Evolutionary conservation across 2,888 invertebrate species (phyloP).

Genomic region (Pandemis cinnamomeana): DNA sequence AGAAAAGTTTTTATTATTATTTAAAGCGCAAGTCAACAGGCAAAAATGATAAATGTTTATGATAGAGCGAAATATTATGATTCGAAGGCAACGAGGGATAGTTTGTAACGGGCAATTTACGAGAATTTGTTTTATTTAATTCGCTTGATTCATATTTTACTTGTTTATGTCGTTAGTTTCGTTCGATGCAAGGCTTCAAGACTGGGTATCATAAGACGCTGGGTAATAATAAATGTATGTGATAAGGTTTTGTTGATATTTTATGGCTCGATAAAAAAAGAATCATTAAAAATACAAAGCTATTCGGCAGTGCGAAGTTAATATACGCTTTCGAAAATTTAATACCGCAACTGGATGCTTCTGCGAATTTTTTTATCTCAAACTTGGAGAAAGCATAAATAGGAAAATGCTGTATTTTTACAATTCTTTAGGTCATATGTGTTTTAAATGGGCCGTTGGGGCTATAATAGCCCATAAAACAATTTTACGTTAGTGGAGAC

Average conservation of each 20-base stretch:
- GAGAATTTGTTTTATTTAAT: too few species aligned
- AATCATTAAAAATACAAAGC: background rate
- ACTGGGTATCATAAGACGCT: too few species aligned
- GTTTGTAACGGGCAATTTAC: too few species aligned
- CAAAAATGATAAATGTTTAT: too few species aligned
- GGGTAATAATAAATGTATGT: background rate
- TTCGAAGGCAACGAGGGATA: too few species aligned
- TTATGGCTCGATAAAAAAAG: background rate
- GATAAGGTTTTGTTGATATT: background rate
- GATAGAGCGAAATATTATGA: too few species aligned
- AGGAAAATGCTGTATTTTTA: conserved; percentile 42
- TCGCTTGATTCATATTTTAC: too few species aligned
- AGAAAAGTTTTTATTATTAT: conserved; percentile 5
- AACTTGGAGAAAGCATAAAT: conserved; percentile 22
- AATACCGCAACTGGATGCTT: conserved; percentile 11
- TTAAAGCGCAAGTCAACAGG: background rate
- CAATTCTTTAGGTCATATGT: conserved; percentile 49
- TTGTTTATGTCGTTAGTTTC: background rate
- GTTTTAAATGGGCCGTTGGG: conserved; percentile 59
- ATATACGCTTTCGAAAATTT: conserved; percentile 31
- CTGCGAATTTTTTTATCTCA: conserved; percentile 3
- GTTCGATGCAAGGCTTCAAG: background rate
- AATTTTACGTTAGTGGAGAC: conserved; percentile 63
- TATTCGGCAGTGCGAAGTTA: background rate
- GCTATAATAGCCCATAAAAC: conserved; percentile 61